Percentiles rank a stretch among this genome's conserved stretches.
These are phyloP conservation scores for Oligia fasciuncula DNA, from an alignment of 2,888 invertebrate species.

Conservation along the genomic window DNA sequence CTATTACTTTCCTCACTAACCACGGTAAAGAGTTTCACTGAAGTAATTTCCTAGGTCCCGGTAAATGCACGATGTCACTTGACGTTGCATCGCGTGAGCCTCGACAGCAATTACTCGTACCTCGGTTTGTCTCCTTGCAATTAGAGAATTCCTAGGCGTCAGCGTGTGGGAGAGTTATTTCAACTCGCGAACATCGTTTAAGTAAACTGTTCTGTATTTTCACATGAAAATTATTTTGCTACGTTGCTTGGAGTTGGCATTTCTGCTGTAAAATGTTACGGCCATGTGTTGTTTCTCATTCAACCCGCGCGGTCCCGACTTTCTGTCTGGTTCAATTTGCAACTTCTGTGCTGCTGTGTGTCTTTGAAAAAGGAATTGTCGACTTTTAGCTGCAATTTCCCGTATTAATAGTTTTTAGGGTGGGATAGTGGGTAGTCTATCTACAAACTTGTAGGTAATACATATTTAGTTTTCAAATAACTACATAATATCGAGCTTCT, in stretches of 20 bases:
- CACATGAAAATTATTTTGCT: constrained; percentile 68
- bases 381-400: background rate
- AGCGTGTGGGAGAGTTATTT: constrained; percentile 83
- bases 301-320: constrained; percentile 20
- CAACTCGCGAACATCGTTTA: constrained; percentile 72
- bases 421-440: background rate
- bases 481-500: no score
- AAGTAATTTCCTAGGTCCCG: constrained; percentile 47
- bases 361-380: constrained; percentile 13
- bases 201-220: constrained; percentile 65
- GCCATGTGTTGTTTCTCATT: constrained; percentile 57
- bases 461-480: no score
- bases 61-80: constrained; percentile 61
- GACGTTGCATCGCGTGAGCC: constrained; percentile 67
- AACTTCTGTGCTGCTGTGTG: constrained; percentile 21
- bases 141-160: constrained; percentile 80
- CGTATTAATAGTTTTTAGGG: background rate
- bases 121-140: constrained; percentile 74
- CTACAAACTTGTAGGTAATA: background rate
- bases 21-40: constrained; percentile 48
- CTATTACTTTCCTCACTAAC: constrained; percentile 32
- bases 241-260: constrained; percentile 38
- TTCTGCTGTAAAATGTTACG: constrained; percentile 36
- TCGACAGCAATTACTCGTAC: constrained; percentile 70
- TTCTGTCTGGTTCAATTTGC: constrained; percentile 35